Percentiles rank a stretch among this genome's conserved stretches.
Conservation (phyloP, 2,888 invertebrate genomes). For the Hyppa rectilinea region DNA sequence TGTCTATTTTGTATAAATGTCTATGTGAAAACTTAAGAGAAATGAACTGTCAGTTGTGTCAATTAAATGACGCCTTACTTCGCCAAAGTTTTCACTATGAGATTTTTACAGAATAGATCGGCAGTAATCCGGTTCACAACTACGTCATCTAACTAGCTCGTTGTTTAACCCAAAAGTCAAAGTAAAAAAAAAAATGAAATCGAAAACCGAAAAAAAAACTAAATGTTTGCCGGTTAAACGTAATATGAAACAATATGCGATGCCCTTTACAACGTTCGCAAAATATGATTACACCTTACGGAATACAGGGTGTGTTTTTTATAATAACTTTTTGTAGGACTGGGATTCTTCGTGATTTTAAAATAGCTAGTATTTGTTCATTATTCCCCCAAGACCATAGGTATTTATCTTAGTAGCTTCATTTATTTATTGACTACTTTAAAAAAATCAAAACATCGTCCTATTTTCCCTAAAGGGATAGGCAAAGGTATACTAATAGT, state of each 20-base stretch:
- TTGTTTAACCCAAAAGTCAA: neutral
- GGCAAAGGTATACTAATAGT: too few species aligned
- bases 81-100: too few species aligned
- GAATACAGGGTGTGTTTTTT: neutral
- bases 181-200: too few species aligned
- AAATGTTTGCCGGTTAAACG: neutral
- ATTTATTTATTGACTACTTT: neutral
- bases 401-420: neutral
- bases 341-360: neutral
- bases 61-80: too few species aligned
- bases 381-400: neutral
- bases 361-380: neutral
- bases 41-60: too few species aligned
- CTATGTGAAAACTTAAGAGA: too few species aligned
- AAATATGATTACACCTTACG: neutral
- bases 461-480: too few species aligned
- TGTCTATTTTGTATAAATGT: too few species aligned
- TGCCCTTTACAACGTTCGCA: neutral
- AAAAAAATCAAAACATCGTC: too few species aligned
- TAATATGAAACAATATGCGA: constrained; percentile 1
- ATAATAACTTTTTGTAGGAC: neutral
- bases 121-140: neutral
- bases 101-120: too few species aligned
- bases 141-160: neutral
- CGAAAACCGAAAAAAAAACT: too few species aligned